Evolutionary conservation across 1,140 invertebrate species (phyloP), one percentile per base, ranked within the genome.

Genomic region (Dysdera silvatica): DNA sequence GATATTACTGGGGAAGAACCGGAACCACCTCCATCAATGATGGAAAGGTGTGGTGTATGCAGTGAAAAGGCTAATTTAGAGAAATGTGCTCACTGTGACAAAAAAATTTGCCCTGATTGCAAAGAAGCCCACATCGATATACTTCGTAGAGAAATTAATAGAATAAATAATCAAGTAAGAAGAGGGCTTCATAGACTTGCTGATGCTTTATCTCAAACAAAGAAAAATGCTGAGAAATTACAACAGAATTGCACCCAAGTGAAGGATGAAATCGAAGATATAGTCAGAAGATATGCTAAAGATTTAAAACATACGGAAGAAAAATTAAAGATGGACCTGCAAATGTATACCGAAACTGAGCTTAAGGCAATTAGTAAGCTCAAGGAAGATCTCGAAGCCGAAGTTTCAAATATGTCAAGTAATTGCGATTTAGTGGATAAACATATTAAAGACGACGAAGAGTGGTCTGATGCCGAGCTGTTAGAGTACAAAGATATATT

Each of bases 341-440:
- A 96, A 74, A 83, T 86, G 62, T 95, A 95, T 74, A 77, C 91
- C 67, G 82, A 84, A 47, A 85, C 83, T 29, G 92, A 96, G 80
- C 77, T 91, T 70, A 82, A 86, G 66, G 88, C 88, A 69, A 79
- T 95, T 43, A 85, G 84, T 23, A 84, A 86, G 57, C 78, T 95
- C n/a, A 92, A 94, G 78, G 89, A 93, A 76, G 93, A 94, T 76
- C 78, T 96, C 61, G 90, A 95, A 73, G 82, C 87, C 72, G 94
- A 98, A 78, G 86, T 95, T 70, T 83, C 84, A 48, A 97, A 95
- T 76, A 93, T 97, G 61, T 82, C 86, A 69, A 91, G 89, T 72
- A 97, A 97, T 76, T 95, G 92, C 79, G 93, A 98, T 75, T 80
- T 96, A 63, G 91, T 90, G n/a, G 94, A 98, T 77, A 91, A 80